Base-by-base conservation (phyloP, 2,888 invertebrate genomes). In the Rhabditoides inermis region DNA sequence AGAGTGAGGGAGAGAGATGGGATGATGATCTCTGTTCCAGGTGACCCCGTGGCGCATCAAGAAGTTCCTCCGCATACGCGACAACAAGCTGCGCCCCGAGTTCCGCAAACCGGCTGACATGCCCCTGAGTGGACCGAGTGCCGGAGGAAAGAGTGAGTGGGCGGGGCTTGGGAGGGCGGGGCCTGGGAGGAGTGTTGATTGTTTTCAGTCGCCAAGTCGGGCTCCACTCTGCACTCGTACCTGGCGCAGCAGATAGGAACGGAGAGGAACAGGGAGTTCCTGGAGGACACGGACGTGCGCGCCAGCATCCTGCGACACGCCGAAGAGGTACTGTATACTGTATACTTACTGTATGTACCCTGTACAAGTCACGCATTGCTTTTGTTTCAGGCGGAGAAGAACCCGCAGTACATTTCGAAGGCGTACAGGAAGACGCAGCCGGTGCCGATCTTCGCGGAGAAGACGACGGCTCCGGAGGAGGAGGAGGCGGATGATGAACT, bases 161-260 rank as follows among this genome's bases (percentile, higher is more conserved):
- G n/a, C n/a, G n/a, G n/a, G n/a, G n/a, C n/a, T n/a, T n/a, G n/a
- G n/a, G n/a, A n/a, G n/a, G n/a, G n/a, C n/a, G n/a, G n/a, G n/a
- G n/a, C n/a, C n/a, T n/a, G n/a, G n/a, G n/a, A n/a, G n/a, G n/a
- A n/a, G n/a, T n/a, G n/a, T n/a, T n/a, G n/a, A n/a, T n/a, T n/a
- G n/a, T n/a, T 95, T 0, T 55, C 61, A 46, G 61, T 73, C 23
- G 68, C 68, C 25, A 59, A 60, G 4, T 58, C 91, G 27, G 92
- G 92, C 2, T 90, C 90, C 50, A 98, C 95, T 0, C 81, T 98
- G 0, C 91, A 92, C 66, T 92, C 94, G 1, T 94, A 89, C 77
- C 90, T 95, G 7, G 92, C 94, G 44, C 84, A 94, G 55, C 92
- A 94, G 77, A 82, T 98, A 51, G 95, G 94, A 0, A 81, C 91